phyloP scores from a whole-genome alignment of 2,888 invertebrate species.

The Anthophora plumipes region DNA sequence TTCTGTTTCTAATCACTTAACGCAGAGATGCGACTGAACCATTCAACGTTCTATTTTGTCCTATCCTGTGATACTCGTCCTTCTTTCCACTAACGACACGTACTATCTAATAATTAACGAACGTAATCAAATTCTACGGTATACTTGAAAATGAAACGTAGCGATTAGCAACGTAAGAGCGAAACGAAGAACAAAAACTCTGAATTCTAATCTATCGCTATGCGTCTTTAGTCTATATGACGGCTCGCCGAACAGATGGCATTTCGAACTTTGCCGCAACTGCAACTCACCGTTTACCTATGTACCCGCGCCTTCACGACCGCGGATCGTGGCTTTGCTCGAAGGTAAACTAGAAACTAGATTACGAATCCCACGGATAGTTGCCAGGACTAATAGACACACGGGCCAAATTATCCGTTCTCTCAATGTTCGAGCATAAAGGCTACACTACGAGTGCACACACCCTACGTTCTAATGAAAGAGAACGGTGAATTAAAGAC shows the following conservation, averaged over 20 bases:
- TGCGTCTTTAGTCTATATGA: constrained; percentile 16
- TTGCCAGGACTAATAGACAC: constrained; percentile 75
- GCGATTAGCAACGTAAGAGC: background rate
- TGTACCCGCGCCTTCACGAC: constrained; percentile 49
- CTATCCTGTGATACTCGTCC: constrained; percentile 3
- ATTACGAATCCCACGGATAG: constrained; percentile 78
- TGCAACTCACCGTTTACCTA: constrained; percentile 49
- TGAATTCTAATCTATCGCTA: constrained; percentile 46
- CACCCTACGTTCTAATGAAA: background rate
- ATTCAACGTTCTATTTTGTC: constrained; percentile 52
- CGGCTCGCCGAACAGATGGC: constrained; percentile 56
- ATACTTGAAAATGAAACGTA: background rate
- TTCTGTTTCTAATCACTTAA: constrained; percentile 57
- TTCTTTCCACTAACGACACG: background rate
- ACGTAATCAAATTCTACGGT: constrained; percentile 32
- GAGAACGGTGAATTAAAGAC: background rate
- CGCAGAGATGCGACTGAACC: constrained; percentile 18
- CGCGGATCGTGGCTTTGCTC: constrained; percentile 67
- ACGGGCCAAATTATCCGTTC: constrained; percentile 62
- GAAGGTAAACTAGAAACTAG: constrained; percentile 78
- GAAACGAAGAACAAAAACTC: constrained; percentile 10
- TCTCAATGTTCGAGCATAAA: constrained; percentile 24
- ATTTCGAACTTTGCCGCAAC: constrained; percentile 66
- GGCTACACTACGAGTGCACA: constrained; percentile 1
- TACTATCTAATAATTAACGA: constrained; percentile 2